Percentiles rank a stretch among this genome's conserved stretches.
Conservation (phyloP, 2,113 vertebrate species). For the crab-eating macaque (Macaca fascicularis) region DNA sequence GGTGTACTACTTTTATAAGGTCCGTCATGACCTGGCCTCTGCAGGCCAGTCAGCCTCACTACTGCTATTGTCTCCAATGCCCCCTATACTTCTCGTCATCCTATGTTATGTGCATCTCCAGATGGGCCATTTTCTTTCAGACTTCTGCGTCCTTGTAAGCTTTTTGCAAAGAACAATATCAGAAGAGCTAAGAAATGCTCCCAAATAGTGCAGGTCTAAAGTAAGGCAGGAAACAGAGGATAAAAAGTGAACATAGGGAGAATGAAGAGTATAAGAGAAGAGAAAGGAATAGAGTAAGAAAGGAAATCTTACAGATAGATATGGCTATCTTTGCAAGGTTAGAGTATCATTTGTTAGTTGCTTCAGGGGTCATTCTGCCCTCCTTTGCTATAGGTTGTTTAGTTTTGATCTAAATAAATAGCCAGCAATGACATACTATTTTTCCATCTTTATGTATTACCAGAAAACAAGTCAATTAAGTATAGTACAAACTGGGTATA, state of each 20-base stretch:
- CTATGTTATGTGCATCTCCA: not conserved
- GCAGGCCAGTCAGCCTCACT: not conserved
- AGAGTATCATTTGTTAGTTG: not conserved
- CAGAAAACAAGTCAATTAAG: not conserved
- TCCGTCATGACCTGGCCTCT: not conserved
- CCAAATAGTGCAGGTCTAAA: not conserved
- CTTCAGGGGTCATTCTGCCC: not conserved
- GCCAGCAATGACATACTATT: not conserved
- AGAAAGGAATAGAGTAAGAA: not conserved
- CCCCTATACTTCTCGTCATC: not conserved
- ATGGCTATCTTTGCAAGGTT: not conserved
- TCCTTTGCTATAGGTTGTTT: not conserved
- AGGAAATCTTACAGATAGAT: not conserved
- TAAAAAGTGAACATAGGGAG: not conserved
- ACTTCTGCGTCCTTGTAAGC: not conserved
- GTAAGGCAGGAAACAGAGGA: not conserved
- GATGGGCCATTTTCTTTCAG: slow-evolving; percentile 4
- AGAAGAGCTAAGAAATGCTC: slow-evolving; percentile 4
- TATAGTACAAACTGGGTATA: not conserved
- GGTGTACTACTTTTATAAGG: not conserved
- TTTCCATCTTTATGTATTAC: not conserved
- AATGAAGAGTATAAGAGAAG: not conserved
- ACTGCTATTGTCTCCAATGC: not conserved
- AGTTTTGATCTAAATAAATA: not conserved
- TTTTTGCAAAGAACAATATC: slow-evolving; percentile 40